A percentile compares a stretch with the other conserved stretches of the same genome.
Evolutionary conservation across 2,113 vertebrate species (phyloP).

Genomic region (Mungos mungo): DNA sequence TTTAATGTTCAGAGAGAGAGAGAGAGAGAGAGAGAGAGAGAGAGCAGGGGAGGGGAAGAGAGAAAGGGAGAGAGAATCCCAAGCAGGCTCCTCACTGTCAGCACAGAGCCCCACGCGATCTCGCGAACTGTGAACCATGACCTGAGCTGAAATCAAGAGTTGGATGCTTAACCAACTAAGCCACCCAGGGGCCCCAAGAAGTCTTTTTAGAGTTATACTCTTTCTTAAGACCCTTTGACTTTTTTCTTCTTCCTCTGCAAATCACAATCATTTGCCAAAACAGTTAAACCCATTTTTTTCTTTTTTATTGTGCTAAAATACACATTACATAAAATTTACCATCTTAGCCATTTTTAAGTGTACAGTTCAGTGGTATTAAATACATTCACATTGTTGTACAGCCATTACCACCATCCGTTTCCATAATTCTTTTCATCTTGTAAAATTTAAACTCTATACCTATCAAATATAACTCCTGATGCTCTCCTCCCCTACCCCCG

Average conservation of each 20-base stretch:
- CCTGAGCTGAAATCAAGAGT: too few relatives aligned
- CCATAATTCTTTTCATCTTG: background rate
- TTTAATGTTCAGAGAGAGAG: too few relatives aligned
- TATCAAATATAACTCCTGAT: background rate
- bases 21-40: too few relatives aligned
- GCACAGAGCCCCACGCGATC: too few relatives aligned
- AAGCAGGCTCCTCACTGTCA: too few relatives aligned
- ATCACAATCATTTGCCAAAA: conserved; percentile 15
- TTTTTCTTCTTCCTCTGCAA: background rate
- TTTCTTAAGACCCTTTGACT: background rate
- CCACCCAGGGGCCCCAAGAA: background rate
- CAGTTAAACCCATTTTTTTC: background rate
- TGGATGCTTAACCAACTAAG: too few relatives aligned
- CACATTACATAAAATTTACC: background rate
- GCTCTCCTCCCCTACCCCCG: background rate
- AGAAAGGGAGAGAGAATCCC: too few relatives aligned
- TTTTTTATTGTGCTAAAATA: background rate
- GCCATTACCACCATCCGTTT: background rate
- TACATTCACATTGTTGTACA: background rate
- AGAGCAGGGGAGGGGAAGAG: too few relatives aligned
- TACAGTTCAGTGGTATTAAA: background rate
- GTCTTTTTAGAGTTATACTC: background rate
- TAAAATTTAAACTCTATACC: background rate
- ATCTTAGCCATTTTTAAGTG: background rate
- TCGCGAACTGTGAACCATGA: too few relatives aligned